These are phyloP conservation scores for Pyrrhia umbra DNA, from an alignment of 2,888 invertebrate species.

Conservation along the genomic window DNA sequence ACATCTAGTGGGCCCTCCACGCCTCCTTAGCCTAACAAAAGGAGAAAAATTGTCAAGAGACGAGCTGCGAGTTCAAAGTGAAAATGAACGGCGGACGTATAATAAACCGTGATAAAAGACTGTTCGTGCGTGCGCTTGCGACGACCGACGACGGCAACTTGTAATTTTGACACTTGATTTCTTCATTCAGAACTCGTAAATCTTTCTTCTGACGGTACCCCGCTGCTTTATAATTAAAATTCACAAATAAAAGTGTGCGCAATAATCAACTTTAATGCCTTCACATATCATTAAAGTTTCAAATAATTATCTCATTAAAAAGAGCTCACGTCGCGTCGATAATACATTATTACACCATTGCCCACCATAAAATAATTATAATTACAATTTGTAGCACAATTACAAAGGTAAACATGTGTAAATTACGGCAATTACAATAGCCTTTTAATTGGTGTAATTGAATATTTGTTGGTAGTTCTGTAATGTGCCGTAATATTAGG, in stretches of 20 bases:
- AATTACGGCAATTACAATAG: constrained; percentile 54
- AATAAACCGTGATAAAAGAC: constrained; percentile 77
- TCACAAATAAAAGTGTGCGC: constrained; percentile 41
- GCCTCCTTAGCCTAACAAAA: constrained; percentile 76
- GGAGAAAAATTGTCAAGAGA: constrained; percentile 80
- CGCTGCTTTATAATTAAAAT: constrained; percentile 67
- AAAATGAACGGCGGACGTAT: constrained; percentile 77
- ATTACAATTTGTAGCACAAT: constrained; percentile 50
- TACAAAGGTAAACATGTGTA: constrained; percentile 56
- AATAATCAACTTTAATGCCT: constrained; percentile 51
- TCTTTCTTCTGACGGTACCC: constrained; percentile 65
- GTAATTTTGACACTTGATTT: constrained; percentile 85
- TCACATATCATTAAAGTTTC: constrained; percentile 37
- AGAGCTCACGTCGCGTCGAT: constrained; percentile 23
- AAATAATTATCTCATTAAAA: constrained; percentile 50
- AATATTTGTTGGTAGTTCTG: constrained; percentile 56
- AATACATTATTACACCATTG: constrained; percentile 22
- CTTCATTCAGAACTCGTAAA: constrained; percentile 80
- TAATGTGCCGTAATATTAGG: constrained; percentile 55
- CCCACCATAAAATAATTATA: constrained; percentile 41
- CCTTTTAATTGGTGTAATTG: constrained; percentile 55
- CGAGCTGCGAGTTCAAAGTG: constrained; percentile 76
- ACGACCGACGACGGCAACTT: constrained; percentile 58
- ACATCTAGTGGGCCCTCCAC: constrained; percentile 71
- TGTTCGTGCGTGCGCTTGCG: constrained; percentile 66